Evolutionary conservation across 2,797 vertebrate genomes (phyloP).

Genomic region (Periparus ater): DNA sequence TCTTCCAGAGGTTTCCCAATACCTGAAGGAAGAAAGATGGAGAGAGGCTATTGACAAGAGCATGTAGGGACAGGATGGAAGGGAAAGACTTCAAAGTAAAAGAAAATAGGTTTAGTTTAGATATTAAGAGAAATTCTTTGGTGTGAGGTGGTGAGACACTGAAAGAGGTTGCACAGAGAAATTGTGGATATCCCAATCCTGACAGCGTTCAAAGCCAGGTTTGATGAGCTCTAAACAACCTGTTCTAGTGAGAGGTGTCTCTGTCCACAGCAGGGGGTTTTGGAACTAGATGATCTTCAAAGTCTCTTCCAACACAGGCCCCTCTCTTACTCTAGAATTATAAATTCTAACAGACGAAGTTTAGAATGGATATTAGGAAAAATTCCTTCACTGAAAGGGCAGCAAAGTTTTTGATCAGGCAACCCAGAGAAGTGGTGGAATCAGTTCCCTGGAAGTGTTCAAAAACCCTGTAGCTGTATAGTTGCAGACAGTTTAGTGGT

Average conservation of each 20-base stretch:
- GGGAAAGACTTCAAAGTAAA: background rate
- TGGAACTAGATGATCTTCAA: background rate
- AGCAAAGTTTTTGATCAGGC: background rate
- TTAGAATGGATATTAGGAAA: background rate
- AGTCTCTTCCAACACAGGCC: background rate
- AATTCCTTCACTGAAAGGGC: background rate
- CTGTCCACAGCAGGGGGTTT: too few relatives aligned
- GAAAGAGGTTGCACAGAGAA: background rate
- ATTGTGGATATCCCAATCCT: background rate
- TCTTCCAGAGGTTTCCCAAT: background rate
- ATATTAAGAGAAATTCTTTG: background rate
- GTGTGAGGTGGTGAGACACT: background rate
- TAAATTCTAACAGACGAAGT: background rate
- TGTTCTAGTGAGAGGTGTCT: too few relatives aligned
- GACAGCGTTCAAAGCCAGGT: background rate
- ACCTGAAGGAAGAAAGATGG: background rate
- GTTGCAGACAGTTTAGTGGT: background rate
- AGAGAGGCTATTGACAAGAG: background rate
- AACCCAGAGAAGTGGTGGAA: background rate
- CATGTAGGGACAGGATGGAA: too few relatives aligned
- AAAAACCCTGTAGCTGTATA: background rate
- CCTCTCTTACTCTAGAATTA: background rate
- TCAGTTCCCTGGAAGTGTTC: background rate
- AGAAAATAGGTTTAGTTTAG: background rate
- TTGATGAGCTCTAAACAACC: background rate